Evolutionary conservation across 2,113 vertebrate genomes (phyloP), one percentile per base, ranked within the genome.

Genomic region (Rhinichthys klamathensis): DNA sequence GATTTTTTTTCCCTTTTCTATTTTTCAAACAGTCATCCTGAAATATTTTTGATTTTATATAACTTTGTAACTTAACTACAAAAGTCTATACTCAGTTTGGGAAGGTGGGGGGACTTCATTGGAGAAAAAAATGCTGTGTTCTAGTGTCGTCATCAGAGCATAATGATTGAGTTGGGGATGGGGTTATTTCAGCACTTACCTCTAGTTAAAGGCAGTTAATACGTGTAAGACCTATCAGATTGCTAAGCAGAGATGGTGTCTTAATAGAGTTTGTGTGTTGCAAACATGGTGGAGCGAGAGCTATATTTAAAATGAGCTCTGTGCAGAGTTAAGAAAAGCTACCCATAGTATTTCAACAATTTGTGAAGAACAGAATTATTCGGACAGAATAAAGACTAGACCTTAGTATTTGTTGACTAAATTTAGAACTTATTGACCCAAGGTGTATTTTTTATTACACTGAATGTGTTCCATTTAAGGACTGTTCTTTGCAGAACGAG

Each of bases 151-250:
- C 35, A 72, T 72, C 13, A 44, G 23, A 72, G 25, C 0, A n/a
- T 65, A 6, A 35, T 35, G 12, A 12, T 25, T 73, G 38, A 77
- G 75, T 56, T 46, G 54, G 27, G 74, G 15, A 38, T 54, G 72
- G 69, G 1, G 56, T 8, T 13, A 11, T 85, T 72, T 85, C 78
- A 84, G 2, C 80, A 92, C 90, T 91, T 91, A 92, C 92, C 91
- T 91, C 63, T 25, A 81, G 44, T 21, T 25, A 41, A 70, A 58
- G 30, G 30, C 46, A 15, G 70, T 61, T 67, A 77, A 80, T 65
- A 77, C 12, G 65, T 69, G 16, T 38, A 67, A 65, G 27, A 32
- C 30, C 30, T 18, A 82, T 84, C 83, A 61, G n/a, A 84, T 87
- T 85, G 76, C 85, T 84, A 73, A 80, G 86, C 77, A 72, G 69